Conservation (phyloP, 2,797 vertebrate species). For the Sebastes hubbsi region DNA sequence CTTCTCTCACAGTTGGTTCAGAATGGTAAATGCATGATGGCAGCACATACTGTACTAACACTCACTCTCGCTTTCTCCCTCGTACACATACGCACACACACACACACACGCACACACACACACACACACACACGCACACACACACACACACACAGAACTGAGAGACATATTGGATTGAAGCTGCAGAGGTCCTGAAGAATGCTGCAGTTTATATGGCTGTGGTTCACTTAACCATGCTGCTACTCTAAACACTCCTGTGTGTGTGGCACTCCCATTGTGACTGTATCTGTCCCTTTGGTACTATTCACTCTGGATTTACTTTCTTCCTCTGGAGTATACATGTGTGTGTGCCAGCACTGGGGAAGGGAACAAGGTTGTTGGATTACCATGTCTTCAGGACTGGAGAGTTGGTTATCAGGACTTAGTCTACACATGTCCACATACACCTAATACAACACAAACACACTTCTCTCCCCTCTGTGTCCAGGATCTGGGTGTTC, state of each 20-base stretch:
- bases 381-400: constrained; percentile 54
- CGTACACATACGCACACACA: neutral
- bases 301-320: constrained; percentile 1
- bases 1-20: constrained; percentile 52
- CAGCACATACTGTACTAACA: constrained; percentile 25
- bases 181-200: constrained; percentile 47
- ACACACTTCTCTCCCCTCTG: constrained; percentile 7
- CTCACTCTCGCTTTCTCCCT: constrained; percentile 7
- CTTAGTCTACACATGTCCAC: constrained; percentile 55
- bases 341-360: constrained; percentile 14
- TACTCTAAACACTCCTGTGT: constrained; percentile 65
- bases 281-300: constrained; percentile 35
- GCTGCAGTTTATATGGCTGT: constrained; percentile 58
- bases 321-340: constrained; percentile 1
- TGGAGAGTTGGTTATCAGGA: constrained; percentile 72
- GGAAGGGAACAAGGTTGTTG: constrained; percentile 15
- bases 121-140: constrained; percentile 16
- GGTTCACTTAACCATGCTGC: constrained; percentile 54
- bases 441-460: constrained; percentile 48
- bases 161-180: constrained; percentile 45
- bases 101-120: constrained; percentile 10
- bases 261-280: constrained; percentile 59
- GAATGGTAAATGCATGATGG: constrained; percentile 56
- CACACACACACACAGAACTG: constrained; percentile 3
- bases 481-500: constrained; percentile 63